A percentile compares a stretch with the other conserved stretches of the same genome.
Evolutionary conservation across 1,140 invertebrate genomes (phyloP).

Genomic region (Dendroctonus valens): DNA sequence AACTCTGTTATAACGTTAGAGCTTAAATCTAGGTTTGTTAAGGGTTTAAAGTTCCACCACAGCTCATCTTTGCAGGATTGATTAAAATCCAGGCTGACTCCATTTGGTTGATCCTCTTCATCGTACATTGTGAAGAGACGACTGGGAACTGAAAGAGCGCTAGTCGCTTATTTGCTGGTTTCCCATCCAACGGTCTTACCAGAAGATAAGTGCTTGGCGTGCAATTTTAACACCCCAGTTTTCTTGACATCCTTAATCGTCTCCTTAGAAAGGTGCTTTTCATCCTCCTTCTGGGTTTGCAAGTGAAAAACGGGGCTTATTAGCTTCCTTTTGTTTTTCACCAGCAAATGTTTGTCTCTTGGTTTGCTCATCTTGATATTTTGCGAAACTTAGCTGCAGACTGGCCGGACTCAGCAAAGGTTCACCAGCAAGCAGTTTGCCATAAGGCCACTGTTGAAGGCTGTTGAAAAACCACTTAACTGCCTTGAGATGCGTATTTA

Average conservation of each 20-base stretch:
- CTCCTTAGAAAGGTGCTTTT: constrained; percentile 63
- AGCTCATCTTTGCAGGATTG: constrained; percentile 54
- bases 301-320: constrained; percentile 68
- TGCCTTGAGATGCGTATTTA: too few relatives aligned
- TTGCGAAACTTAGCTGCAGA: too few relatives aligned
- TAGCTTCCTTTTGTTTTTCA: constrained; percentile 47
- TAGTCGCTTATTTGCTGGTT: background rate
- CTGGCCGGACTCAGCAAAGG: too few relatives aligned
- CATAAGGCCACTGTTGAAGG: too few relatives aligned
- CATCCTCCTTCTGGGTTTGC: constrained; percentile 65
- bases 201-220: constrained; percentile 67
- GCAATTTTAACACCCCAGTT: constrained; percentile 76
- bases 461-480: too few relatives aligned
- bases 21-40: constrained; percentile 77
- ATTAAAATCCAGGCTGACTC: constrained; percentile 64
- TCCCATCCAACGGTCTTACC: constrained; percentile 56
- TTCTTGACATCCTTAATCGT: constrained; percentile 75
- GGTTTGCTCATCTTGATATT: too few relatives aligned
- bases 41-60: constrained; percentile 84
- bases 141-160: constrained; percentile 67
- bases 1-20: constrained; percentile 71
- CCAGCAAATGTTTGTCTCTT: background rate
- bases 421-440: too few relatives aligned
- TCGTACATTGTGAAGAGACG: constrained; percentile 80
- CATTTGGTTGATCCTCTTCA: constrained; percentile 58